phyloP scores from a whole-genome alignment of 1,140 invertebrate species.

The Eubasilissa regina region DNA sequence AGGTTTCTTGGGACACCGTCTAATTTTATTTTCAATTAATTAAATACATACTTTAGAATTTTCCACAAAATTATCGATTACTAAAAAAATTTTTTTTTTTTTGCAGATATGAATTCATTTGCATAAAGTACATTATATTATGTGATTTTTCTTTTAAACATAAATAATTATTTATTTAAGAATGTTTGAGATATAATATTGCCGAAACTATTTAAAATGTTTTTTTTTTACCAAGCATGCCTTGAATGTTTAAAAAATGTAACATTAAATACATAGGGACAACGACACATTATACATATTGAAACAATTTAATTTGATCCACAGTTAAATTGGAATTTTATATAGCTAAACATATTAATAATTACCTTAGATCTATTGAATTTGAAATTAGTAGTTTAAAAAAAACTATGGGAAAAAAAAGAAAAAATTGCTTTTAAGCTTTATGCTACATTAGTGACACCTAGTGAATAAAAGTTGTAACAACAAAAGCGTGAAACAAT shows the following conservation, averaged over 20 bases:
- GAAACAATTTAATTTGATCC: conserved; percentile 30
- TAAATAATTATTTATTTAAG: no score
- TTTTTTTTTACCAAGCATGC: conserved; percentile 57
- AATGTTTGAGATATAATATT: no score
- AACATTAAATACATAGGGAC: conserved; percentile 59
- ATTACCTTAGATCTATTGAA: conserved; percentile 55
- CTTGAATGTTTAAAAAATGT: conserved; percentile 52
- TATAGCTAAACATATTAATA: conserved; percentile 51
- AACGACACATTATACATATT: conserved; percentile 57
- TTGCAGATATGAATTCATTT: no score
- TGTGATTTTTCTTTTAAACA: no score
- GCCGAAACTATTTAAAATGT: no score
- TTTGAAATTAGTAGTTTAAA: conserved; percentile 57
- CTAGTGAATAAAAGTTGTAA: conserved; percentile 71
- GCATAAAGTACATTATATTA: no score
- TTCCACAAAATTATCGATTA: no score
- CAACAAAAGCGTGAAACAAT: conserved; percentile 66
- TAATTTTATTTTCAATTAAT: not conserved
- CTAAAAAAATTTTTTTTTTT: no score
- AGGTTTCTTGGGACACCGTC: not conserved
- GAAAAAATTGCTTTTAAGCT: conserved; percentile 60
- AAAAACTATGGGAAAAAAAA: conserved; percentile 47
- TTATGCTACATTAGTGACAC: conserved; percentile 70
- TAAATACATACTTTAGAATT: conserved; percentile 6
- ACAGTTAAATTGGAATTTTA: conserved; percentile 37